Base-by-base conservation (phyloP, 2,888 invertebrate species). In the Homarus gammarus region DNA sequence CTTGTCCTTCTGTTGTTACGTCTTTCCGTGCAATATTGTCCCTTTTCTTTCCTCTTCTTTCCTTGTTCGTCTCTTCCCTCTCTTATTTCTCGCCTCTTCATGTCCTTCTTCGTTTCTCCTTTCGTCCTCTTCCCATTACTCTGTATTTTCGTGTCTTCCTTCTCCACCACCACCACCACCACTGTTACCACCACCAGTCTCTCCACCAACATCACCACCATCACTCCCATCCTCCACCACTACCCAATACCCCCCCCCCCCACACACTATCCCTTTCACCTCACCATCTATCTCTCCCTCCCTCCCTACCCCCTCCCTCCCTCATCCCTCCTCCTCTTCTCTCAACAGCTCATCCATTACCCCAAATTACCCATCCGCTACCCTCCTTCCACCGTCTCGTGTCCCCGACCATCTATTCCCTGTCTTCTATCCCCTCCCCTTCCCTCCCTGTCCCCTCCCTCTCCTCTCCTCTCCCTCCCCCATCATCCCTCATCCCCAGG, bases 331-430 rank as follows among this genome's bases (percentile, higher is more conserved):
- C 31, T 51, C 72, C 51, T 51, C 84, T 73, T 73, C 84, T 73
- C 73, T 84, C 84, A 49, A 49, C 72, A 70, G 33, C 56, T 84
- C 84, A 56, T 61, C 61, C 84, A 56, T 61, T 84, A 49, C 61
- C 38, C 72, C 72, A 51, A 56, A 51, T 84, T 73, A 56, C 73
- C 68, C 70, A 44, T 49, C 49, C 82, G 31, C 64, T 70, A 10
- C 82, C 70, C 73, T 36, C 10, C 22, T 72, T n/a, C 73, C 64
- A 64, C 6, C n/a, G 64, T 64, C 64, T 64, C 64, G 27, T 64
- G 64, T 64, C 64, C 10, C 64, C 38, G 38, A 79, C 68, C 82
- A 64, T 44, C 68, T 31, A 36, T 64, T 44, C 68, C 44, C 68
- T 38, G 15, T 64, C 64, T 22, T 40, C 44, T 40, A n/a, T 36